phyloP scores from a whole-genome alignment of 2,113 vertebrate genomes.

The Muntiacus muntjak region DNA sequence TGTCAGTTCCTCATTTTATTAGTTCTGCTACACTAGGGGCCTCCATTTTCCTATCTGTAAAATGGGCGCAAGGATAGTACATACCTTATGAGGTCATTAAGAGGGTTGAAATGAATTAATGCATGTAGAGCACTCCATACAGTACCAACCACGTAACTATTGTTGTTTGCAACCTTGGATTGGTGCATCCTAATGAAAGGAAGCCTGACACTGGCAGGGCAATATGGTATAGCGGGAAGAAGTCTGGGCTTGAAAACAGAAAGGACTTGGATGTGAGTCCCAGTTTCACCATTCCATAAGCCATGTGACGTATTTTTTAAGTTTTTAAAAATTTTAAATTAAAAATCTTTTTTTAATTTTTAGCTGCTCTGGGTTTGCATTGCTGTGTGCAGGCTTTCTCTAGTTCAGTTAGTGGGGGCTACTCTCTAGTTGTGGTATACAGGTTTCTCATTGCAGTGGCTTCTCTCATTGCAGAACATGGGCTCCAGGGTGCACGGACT shows the following conservation, averaged over 20 bases:
- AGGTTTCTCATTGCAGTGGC: neutral
- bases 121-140: neutral
- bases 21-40: neutral
- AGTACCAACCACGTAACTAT: neutral
- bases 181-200: neutral
- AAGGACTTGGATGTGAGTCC: neutral
- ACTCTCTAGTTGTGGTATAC: neutral
- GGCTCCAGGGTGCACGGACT: neutral
- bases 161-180: neutral
- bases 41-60: neutral
- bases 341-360: neutral
- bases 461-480: neutral
- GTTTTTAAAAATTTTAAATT: neutral
- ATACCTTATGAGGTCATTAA: neutral
- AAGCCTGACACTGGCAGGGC: neutral
- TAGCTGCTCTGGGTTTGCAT: neutral
- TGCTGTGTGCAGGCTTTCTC: neutral
- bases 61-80: neutral
- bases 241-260: neutral
- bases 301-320: neutral
- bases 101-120: neutral
- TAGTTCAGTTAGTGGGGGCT: neutral
- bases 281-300: neutral
- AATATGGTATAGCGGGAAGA: neutral
- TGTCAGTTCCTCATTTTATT: neutral